These are phyloP conservation scores for Trypoxylus dichotomus DNA, from an alignment of 1,140 invertebrate species.

Conservation along the genomic window DNA sequence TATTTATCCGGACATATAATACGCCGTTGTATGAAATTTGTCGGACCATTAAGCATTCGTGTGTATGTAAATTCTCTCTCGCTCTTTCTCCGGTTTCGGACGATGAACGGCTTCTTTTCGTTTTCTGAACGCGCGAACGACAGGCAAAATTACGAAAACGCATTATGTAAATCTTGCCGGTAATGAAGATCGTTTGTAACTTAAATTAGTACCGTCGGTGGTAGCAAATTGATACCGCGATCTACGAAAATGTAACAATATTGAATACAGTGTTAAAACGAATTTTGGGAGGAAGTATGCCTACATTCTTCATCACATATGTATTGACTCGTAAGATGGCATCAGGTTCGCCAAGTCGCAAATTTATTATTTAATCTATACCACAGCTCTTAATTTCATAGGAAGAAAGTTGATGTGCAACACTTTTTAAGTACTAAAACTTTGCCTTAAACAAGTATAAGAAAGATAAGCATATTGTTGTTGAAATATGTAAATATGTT, in stretches of 20 bases:
- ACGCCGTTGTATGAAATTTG: slow-evolving; percentile 52
- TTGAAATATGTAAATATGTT: no score
- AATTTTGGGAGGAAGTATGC: no score
- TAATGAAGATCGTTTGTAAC: slow-evolving; percentile 1
- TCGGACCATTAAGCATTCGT: slow-evolving; percentile 50
- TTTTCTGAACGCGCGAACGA: background rate
- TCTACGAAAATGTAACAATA: background rate
- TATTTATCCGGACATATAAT: slow-evolving; percentile 51
- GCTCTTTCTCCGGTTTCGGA: background rate
- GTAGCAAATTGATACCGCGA: no score
- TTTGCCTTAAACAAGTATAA: no score
- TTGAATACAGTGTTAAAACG: background rate
- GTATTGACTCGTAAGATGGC: no score
- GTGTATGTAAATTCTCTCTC: slow-evolving; percentile 37
- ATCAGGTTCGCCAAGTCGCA: no score
- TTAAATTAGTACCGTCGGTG: background rate
- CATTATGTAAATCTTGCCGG: background rate
- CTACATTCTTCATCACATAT: no score
- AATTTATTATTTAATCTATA: no score
- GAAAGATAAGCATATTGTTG: no score
- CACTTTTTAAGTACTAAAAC: no score
- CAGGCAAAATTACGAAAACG: slow-evolving; percentile 9
- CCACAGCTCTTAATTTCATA: no score
- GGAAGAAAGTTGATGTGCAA: no score
- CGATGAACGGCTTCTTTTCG: background rate